Base-by-base conservation (phyloP, 2,797 vertebrate species). In the Sciaenops ocellatus region DNA sequence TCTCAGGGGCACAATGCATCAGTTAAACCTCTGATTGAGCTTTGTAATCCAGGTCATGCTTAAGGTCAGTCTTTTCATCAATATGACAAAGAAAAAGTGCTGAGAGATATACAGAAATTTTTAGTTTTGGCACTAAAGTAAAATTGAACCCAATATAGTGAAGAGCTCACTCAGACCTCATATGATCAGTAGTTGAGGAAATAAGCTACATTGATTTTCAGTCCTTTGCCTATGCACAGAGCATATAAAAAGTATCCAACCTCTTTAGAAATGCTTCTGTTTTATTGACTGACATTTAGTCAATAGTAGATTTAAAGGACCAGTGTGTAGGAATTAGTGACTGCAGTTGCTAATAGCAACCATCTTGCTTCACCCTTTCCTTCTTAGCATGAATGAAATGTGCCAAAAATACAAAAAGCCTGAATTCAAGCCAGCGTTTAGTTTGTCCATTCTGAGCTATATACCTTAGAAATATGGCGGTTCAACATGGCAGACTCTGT, bases 61-160 rank as follows among this genome's bases (percentile, higher is more conserved):
- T 17, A 1, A 61, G 16, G 60, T 69, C 48, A 56, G 38, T 13
- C 28, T 69, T 5, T 41, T 75, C 51, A 66, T 79, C 51, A 70
- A 55, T 48, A 59, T 17, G 5, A 0, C 24, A 8, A 34, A 9
- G 34, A 38, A 2, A 38, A 38, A 38, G 8, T 38, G 42, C 12
- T 44, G 42, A 44, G 13, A 44, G 13, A 44, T 44, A 15, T 44
- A 44, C 3, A 44, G 3, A 44, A 15, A 4, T 44, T 38, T 38
- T 38, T 38, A 15, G 42, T 44, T 44, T 15, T 44, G 28, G 24
- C 42, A 44, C 16, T 18, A 34, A 41, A 22, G 9, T 8, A 15
- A 47, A 66, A 28, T 4, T 50, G 38, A 57, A 55, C 6, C 28
- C 26, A 48, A 5, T 20, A 50, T 13, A 60, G 10, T 22, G 3